Evolutionary conservation across 2,797 vertebrate species (phyloP).

Genomic region (Percopsis omiscomaycus): DNA sequence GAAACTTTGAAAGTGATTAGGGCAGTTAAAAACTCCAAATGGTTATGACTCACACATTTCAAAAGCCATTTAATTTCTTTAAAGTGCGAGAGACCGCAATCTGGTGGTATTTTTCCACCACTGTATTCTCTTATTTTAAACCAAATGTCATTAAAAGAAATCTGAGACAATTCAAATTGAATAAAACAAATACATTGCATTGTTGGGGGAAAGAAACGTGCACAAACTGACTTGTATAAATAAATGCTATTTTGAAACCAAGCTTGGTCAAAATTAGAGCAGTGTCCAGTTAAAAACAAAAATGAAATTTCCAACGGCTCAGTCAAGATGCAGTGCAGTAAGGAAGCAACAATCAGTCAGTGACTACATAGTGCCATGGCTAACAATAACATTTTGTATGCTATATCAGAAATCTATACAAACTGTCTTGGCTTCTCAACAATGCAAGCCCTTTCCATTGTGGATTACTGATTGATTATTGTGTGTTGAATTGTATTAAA

Average conservation of each 20-base stretch:
- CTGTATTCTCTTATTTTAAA: conserved; percentile 59
- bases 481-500: conserved; percentile 49
- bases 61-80: conserved; percentile 67
- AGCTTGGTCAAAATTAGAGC: conserved; percentile 68
- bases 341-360: conserved; percentile 72
- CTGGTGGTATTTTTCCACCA: conserved; percentile 53
- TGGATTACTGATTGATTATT: conserved; percentile 35
- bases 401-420: conserved; percentile 35
- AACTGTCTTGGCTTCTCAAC: conserved; percentile 38
- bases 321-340: conserved; percentile 96
- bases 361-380: conserved; percentile 76
- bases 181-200: too few species aligned
- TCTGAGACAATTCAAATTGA: conserved; percentile 27
- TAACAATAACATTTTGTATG: conserved; percentile 47
- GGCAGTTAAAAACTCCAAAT: conserved; percentile 35
- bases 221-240: conserved; percentile 90
- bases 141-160: conserved; percentile 80
- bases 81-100: conserved; percentile 77
- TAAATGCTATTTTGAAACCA: conserved; percentile 88
- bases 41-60: conserved; percentile 38
- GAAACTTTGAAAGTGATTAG: conserved; percentile 18
- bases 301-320: conserved; percentile 91
- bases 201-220: conserved; percentile 81
- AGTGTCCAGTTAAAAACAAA: conserved; percentile 89
- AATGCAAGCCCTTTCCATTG: conserved; percentile 20